Percentiles rank a stretch among this genome's conserved stretches.
These are phyloP conservation scores for Drosophila paulistorum DNA, from an alignment of 1,140 invertebrate genomes.

Conservation along the genomic window DNA sequence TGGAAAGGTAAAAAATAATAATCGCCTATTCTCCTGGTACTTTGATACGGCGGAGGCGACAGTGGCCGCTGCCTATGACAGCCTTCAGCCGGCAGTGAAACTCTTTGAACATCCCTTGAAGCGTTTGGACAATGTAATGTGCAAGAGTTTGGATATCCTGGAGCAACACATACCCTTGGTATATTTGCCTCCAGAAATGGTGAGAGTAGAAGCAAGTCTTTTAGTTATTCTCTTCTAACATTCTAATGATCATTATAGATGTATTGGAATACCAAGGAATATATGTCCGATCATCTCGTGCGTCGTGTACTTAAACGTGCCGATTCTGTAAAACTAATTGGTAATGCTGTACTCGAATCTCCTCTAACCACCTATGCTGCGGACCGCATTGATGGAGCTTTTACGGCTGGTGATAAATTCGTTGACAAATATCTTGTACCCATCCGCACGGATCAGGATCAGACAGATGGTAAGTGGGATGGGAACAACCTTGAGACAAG, in stretches of 20 bases:
- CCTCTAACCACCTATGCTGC: conserved; percentile 88
- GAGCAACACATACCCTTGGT: conserved; percentile 90
- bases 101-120: conserved; percentile 88
- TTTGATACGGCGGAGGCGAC: conserved; percentile 89
- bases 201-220: conserved; percentile 83
- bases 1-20: conserved; percentile 87
- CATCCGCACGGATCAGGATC: conserved; percentile 85
- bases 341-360: conserved; percentile 86
- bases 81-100: conserved; percentile 87
- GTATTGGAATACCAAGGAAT: conserved; percentile 90
- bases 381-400: conserved; percentile 87
- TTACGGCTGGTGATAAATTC: conserved; percentile 90
- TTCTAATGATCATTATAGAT: conserved; percentile 84
- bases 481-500: conserved; percentile 21
- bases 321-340: conserved; percentile 90
- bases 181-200: conserved; percentile 89
- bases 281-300: conserved; percentile 87
- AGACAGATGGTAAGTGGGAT: conserved; percentile 84
- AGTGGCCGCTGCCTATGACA: conserved; percentile 86
- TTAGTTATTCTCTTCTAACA: too few relatives aligned
- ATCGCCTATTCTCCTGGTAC: conserved; percentile 88
- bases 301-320: conserved; percentile 88
- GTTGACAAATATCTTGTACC: conserved; percentile 90
- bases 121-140: conserved; percentile 89
- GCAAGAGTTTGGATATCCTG: conserved; percentile 90